Evolutionary conservation across 2,113 vertebrate species (phyloP).

Genomic region (Lamprotornis superbus): DNA sequence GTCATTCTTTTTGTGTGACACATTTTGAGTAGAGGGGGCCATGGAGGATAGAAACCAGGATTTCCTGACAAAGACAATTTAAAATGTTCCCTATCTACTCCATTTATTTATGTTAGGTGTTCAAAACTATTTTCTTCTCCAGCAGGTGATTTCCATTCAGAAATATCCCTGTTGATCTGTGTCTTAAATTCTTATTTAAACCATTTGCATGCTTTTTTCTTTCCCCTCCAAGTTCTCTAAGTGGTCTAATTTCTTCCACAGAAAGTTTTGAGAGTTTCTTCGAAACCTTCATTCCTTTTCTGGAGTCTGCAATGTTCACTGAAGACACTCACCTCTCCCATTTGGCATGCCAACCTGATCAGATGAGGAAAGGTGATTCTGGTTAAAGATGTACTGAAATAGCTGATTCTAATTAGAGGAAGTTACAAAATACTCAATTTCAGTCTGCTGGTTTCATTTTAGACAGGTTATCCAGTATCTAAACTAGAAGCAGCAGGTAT

Average conservation of each 20-base stretch:
- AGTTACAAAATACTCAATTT: constrained; percentile 27
- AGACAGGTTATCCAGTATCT: constrained; percentile 48
- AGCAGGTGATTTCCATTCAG: constrained; percentile 59
- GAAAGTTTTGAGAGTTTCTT: constrained; percentile 64
- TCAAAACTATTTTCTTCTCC: constrained; percentile 70
- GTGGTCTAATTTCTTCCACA: constrained; percentile 70
- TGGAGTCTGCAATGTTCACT: constrained; percentile 41
- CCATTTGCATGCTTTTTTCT: neutral
- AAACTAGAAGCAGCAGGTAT: constrained; percentile 68
- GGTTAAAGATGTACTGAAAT: neutral
- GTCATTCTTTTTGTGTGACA: neutral
- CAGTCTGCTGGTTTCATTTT: constrained; percentile 41
- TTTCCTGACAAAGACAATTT: constrained; percentile 32
- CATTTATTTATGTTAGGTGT: constrained; percentile 61
- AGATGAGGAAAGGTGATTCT: neutral
- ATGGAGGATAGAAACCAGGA: neutral
- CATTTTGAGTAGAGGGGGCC: neutral
- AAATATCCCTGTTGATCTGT: constrained; percentile 52
- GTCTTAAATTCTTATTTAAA: constrained; percentile 57
- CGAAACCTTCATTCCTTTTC: constrained; percentile 61
- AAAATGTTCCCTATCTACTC: constrained; percentile 2
- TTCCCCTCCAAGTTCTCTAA: constrained; percentile 25
- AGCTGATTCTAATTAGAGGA: constrained; percentile 53
- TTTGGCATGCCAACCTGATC: constrained; percentile 46
- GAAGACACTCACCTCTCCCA: neutral